Evolutionary conservation across 2,888 invertebrate species (phyloP).

Genomic region (Conops quadrifasciatus): DNA sequence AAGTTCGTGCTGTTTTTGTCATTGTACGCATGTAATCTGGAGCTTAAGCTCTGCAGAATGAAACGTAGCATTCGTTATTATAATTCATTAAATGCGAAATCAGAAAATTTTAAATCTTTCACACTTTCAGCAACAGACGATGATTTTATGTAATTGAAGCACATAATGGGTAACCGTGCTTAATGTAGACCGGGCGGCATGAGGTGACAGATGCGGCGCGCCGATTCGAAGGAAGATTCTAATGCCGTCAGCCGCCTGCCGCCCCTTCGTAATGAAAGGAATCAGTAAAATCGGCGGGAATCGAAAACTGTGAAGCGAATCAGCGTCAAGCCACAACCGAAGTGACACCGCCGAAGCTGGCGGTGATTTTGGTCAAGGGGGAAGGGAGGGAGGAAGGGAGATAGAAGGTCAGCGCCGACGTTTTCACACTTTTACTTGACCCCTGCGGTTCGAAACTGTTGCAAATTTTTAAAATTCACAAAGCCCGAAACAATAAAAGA

Average conservation of each 20-base stretch:
- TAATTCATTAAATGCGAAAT: conserved; percentile 10
- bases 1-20: too few species aligned
- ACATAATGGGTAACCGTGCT: too few species aligned
- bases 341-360: too few species aligned
- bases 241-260: background rate
- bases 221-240: background rate
- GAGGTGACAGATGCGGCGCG: background rate
- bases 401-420: background rate
- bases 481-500: background rate
- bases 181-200: too few species aligned
- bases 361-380: too few species aligned
- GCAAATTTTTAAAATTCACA: conserved; percentile 15
- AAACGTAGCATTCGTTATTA: background rate
- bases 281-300: too few species aligned
- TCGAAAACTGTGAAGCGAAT: too few species aligned
- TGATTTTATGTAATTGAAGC: too few species aligned
- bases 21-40: background rate
- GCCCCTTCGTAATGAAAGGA: background rate
- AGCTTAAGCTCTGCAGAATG: too few species aligned
- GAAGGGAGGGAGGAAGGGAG: too few species aligned
- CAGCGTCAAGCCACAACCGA: too few species aligned
- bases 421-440: conserved; percentile 39
- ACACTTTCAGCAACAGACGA: too few species aligned
- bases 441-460: conserved; percentile 35
- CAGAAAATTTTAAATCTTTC: conserved; percentile 10